These are phyloP conservation scores for Ammodytes marinus DNA, from an alignment of 2,113 vertebrate genomes.

Conservation along the genomic window DNA sequence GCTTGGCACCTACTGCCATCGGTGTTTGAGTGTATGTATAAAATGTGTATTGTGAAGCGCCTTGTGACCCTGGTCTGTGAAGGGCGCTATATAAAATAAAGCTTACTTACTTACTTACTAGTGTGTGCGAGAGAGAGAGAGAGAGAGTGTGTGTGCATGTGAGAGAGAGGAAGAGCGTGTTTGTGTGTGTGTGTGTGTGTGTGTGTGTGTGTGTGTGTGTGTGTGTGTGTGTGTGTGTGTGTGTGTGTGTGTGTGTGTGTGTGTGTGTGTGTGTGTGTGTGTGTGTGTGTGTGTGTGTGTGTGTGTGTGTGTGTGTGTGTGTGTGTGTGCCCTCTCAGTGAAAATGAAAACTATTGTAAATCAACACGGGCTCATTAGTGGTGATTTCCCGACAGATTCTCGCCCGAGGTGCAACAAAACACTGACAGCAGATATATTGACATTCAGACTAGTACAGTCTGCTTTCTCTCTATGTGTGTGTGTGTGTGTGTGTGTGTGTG, in stretches of 20 bases:
- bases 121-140: no score
- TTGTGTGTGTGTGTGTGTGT: neutral
- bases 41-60: no score
- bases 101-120: no score
- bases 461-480: neutral
- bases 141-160: no score
- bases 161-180: neutral
- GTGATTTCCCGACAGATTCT: conserved; percentile 7
- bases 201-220: neutral
- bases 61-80: no score
- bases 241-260: neutral
- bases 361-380: conserved; percentile 40
- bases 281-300: neutral
- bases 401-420: neutral
- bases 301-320: neutral
- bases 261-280: neutral
- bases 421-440: neutral
- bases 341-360: conserved; percentile 11
- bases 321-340: neutral
- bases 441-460: neutral
- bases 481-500: neutral
- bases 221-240: neutral
- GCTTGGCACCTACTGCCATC: no score
- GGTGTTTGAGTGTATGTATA: no score
- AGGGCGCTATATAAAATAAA: no score